Evolutionary conservation across 2,113 vertebrate species (phyloP).

Genomic region (Dipodomys stephensi): DNA sequence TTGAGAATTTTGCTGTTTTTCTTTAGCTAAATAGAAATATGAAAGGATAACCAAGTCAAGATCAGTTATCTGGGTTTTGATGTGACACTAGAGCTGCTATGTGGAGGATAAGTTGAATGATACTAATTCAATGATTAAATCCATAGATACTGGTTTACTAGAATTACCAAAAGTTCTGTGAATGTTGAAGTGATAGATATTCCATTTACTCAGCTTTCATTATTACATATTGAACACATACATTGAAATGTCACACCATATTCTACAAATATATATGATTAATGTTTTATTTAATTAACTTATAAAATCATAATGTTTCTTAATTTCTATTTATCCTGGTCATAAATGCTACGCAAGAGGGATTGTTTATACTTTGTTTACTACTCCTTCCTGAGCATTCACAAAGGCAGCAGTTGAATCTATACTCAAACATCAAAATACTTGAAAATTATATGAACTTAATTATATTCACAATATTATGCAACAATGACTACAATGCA

Average conservation of each 20-base stretch:
- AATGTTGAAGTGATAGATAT: not conserved
- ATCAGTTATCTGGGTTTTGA: not conserved
- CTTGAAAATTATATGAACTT: no score
- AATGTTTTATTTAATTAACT: not conserved
- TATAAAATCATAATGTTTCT: no score
- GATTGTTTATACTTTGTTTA: no score
- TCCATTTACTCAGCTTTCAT: not conserved
- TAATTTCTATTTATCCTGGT: no score
- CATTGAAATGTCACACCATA: not conserved
- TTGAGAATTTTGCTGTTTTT: not conserved
- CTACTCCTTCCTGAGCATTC: no score
- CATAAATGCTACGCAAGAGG: no score
- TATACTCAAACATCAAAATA: no score
- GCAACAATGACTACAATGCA: no score
- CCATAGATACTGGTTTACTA: not conserved
- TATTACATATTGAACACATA: not conserved
- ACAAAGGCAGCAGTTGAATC: no score
- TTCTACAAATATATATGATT: not conserved
- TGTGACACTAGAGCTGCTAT: not conserved
- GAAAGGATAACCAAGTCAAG: not conserved
- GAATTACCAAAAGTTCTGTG: not conserved
- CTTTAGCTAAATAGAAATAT: not conserved
- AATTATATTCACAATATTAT: no score
- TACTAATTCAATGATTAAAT: not conserved
- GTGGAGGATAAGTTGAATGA: not conserved